Evolutionary conservation across 1,140 invertebrate species (phyloP).

Genomic region (Macrocentrus cingulum): DNA sequence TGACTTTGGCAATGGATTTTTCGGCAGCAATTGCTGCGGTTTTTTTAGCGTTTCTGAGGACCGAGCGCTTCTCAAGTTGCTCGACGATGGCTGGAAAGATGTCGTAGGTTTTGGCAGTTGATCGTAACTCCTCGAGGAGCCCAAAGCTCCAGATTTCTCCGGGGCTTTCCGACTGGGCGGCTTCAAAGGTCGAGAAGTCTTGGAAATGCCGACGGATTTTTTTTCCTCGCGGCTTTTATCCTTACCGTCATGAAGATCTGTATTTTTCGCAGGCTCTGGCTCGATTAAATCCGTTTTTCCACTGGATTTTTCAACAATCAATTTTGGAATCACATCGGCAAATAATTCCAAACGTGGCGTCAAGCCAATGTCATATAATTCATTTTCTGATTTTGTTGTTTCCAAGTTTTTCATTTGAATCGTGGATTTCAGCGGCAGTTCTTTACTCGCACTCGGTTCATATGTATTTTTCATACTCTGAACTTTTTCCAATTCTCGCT

Average conservation of each 20-base stretch:
- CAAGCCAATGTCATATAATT: constrained; percentile 49
- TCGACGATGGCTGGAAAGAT: constrained; percentile 23
- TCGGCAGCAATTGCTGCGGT: background rate
- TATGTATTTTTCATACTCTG: constrained; percentile 23
- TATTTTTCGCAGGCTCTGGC: constrained; percentile 23
- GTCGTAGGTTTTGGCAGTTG: constrained; percentile 22
- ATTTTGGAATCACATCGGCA: constrained; percentile 52
- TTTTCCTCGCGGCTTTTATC: too few species aligned
- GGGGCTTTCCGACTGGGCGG: background rate
- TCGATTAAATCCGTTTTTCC: constrained; percentile 30
- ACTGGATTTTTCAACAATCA: constrained; percentile 48
- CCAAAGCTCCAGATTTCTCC: background rate
- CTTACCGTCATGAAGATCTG: background rate
- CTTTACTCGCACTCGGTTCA: constrained; percentile 28
- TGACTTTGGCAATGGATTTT: background rate
- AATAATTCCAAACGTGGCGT: constrained; percentile 53
- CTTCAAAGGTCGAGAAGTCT: constrained; percentile 7
- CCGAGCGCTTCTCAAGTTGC: constrained; percentile 20
- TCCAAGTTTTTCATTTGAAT: constrained; percentile 19
- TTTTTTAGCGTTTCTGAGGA: constrained; percentile 15
- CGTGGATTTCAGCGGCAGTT: constrained; percentile 17
- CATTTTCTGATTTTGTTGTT: constrained; percentile 39
- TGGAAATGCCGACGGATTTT: background rate
- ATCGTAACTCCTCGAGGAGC: constrained; percentile 28
- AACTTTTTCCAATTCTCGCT: constrained; percentile 37